phyloP scores from a whole-genome alignment of 1,140 invertebrate genomes.

The Aphaenogaster floridana region DNA sequence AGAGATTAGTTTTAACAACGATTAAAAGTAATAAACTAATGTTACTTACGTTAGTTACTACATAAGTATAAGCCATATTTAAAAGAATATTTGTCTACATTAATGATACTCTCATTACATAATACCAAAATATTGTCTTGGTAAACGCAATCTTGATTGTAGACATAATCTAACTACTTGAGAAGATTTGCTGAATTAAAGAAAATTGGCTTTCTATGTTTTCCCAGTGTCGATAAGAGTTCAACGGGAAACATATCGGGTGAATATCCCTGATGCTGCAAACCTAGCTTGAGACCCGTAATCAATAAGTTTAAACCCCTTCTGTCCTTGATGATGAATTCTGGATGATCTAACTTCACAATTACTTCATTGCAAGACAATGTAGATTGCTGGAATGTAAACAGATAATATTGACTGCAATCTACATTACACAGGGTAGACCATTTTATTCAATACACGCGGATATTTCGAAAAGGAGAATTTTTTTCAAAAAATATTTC shows the following conservation, averaged over 20 bases:
- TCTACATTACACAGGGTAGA: no score
- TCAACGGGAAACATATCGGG: constrained; percentile 95
- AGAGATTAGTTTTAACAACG: not conserved
- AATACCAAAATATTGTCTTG: no score
- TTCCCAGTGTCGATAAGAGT: constrained; percentile 95
- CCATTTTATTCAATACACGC: no score
- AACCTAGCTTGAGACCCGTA: constrained; percentile 92
- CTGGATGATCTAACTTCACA: constrained; percentile 95
- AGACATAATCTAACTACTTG: no score
- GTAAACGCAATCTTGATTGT: no score
- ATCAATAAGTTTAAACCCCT: constrained; percentile 94
- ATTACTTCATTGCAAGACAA: constrained; percentile 98
- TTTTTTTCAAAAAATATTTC: no score
- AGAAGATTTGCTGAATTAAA: constrained; percentile 94
- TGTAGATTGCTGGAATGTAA: constrained; percentile 88
- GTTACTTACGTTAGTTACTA: no score
- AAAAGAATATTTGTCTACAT: no score
- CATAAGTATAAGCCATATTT: no score
- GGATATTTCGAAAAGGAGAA: no score
- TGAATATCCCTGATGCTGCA: constrained; percentile 92
- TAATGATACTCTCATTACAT: no score
- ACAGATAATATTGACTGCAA: constrained; percentile 4
- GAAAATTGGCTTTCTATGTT: constrained; percentile 97
- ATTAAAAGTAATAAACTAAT: no score
- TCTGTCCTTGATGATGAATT: constrained; percentile 95